Conservation (phyloP, 2,113 vertebrate genomes). For the Pyxicephalus adspersus region DNA sequence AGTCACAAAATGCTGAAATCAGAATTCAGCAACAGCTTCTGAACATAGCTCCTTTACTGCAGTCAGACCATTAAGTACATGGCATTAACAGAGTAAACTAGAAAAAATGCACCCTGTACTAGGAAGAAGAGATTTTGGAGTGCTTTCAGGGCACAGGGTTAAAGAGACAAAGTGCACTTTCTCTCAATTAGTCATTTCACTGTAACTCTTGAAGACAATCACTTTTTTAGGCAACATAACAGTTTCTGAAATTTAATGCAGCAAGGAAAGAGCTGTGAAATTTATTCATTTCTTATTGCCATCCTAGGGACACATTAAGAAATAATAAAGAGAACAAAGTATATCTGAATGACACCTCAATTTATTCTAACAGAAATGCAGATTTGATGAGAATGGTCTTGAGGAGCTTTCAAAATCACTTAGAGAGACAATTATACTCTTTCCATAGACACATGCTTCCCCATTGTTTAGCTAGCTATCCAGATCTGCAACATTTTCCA, state of each 20-base stretch:
- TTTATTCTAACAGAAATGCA: constrained; percentile 34
- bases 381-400: constrained; percentile 22
- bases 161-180: not conserved
- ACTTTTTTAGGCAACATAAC: not conserved
- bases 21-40: too few species aligned
- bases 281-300: constrained; percentile 22
- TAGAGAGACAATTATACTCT: constrained; percentile 11
- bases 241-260: constrained; percentile 31
- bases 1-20: too few species aligned
- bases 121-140: too few species aligned
- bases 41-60: too few species aligned
- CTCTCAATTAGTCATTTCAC: constrained; percentile 28
- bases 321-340: constrained; percentile 20
- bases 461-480: constrained; percentile 43
- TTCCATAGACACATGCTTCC: constrained; percentile 37
- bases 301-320: constrained; percentile 24
- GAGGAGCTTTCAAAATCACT: constrained; percentile 37
- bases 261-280: constrained; percentile 10
- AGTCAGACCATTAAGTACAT: too few species aligned
- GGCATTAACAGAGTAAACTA: too few species aligned
- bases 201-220: constrained; percentile 3
- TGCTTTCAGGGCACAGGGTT: too few species aligned
- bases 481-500: constrained; percentile 54
- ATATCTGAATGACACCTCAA: constrained; percentile 17
- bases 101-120: too few species aligned